Evolutionary conservation across 2,797 vertebrate genomes (phyloP).

Genomic region (Eulemur coronatus): DNA sequence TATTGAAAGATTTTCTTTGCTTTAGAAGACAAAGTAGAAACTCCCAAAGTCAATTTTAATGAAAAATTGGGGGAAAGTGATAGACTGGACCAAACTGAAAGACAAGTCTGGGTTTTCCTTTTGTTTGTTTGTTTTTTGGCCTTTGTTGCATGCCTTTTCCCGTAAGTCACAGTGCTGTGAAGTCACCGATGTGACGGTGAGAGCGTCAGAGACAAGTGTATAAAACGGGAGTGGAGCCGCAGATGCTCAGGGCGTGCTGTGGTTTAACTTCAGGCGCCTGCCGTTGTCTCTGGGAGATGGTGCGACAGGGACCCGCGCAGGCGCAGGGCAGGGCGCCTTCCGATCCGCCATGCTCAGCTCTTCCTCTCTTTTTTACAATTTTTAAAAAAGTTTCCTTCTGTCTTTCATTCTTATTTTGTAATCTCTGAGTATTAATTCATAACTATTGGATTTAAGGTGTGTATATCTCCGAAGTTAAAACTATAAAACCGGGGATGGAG

Average conservation of each 20-base stretch:
- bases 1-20: not conserved
- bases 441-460: fast-evolving
- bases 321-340: fast-evolving
- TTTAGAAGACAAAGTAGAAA: constrained; percentile 12
- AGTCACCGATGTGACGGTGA: not conserved
- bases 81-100: not conserved
- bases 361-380: fast-evolving
- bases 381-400: not conserved
- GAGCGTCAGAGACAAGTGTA: not conserved
- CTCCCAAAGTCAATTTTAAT: not conserved
- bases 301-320: not conserved
- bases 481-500: fast-evolving
- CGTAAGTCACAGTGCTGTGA: not conserved
- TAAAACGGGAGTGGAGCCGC: fast-evolving
- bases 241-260: fast-evolving
- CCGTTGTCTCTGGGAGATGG: fast-evolving
- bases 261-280: fast-evolving
- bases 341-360: fast-evolving
- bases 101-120: not conserved
- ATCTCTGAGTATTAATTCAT: not conserved
- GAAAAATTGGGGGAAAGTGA: not conserved
- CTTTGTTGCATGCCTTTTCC: not conserved
- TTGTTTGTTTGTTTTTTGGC: not conserved
- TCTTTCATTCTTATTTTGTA: not conserved
- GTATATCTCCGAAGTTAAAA: not conserved